phyloP scores from a whole-genome alignment of 2,888 invertebrate genomes.

The Apodemia mormo region DNA sequence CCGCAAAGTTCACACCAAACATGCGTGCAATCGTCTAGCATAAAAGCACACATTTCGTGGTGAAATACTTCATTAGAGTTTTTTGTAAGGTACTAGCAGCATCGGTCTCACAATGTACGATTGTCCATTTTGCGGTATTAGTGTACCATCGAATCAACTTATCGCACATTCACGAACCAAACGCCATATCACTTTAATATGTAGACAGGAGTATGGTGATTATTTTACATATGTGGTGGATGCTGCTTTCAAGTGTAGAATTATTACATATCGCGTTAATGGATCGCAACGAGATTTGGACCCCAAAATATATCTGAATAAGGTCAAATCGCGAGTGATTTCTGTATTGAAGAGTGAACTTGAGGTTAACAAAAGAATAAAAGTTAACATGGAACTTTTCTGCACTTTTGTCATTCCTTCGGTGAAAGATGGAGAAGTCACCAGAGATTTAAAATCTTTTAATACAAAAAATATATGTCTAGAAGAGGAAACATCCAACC shows the following conservation, averaged over 20 bases:
- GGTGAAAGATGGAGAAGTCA: neutral
- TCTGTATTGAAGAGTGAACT: neutral
- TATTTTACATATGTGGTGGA: constrained; percentile 1
- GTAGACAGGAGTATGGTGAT: neutral
- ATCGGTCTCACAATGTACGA: neutral
- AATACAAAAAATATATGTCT: neutral
- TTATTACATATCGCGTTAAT: neutral
- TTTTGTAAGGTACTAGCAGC: no score
- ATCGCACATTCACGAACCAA: constrained; percentile 16
- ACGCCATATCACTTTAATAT: constrained; percentile 7
- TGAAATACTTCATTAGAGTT: no score
- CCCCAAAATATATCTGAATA: neutral
- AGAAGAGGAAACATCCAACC: neutral
- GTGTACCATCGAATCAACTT: constrained; percentile 20
- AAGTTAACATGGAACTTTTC: neutral
- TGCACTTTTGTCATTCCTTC: neutral
- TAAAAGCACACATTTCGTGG: no score
- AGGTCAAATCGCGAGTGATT: neutral
- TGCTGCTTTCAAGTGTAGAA: neutral
- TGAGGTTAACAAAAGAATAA: neutral
- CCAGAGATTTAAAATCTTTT: neutral
- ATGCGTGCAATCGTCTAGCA: no score
- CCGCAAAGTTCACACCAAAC: no score
- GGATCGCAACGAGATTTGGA: neutral
- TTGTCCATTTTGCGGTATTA: constrained; percentile 9